phyloP scores from a whole-genome alignment of 2,797 vertebrate species.

The Ciconia nigra region DNA sequence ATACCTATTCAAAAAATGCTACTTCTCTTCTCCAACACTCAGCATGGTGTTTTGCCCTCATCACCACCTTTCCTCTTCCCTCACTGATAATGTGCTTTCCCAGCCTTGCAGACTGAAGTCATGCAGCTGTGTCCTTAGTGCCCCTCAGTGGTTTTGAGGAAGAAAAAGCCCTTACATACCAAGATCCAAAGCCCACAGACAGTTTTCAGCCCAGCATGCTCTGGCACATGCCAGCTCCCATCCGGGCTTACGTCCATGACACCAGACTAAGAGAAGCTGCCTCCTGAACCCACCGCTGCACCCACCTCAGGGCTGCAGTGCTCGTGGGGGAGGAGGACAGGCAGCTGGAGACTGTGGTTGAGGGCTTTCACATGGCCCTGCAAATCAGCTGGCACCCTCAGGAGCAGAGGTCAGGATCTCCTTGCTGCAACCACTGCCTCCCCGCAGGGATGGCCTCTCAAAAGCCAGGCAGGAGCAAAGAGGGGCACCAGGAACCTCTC shows the following conservation, averaged over 20 bases:
- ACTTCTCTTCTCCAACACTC: neutral
- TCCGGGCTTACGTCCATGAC: accelerated
- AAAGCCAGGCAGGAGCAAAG: neutral
- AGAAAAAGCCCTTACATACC: neutral
- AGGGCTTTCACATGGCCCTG: neutral
- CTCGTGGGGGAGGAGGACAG: neutral
- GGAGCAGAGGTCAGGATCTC: neutral
- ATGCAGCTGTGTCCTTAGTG: neutral
- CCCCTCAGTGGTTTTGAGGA: neutral
- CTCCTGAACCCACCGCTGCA: neutral
- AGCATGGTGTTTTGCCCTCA: neutral
- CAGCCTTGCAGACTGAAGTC: neutral
- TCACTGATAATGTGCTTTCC: neutral
- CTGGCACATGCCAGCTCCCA: neutral
- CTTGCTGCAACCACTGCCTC: neutral
- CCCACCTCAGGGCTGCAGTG: neutral
- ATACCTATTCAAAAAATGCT: neutral
- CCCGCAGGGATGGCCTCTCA: neutral
- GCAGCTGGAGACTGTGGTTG: accelerated
- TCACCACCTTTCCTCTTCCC: neutral
- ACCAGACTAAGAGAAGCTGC: neutral
- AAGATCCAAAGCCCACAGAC: neutral
- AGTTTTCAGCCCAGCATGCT: neutral
- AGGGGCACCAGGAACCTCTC: neutral
- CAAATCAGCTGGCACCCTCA: neutral